Base-by-base conservation (phyloP, 1,140 invertebrate genomes). In the Aporrectodea caliginosa region DNA sequence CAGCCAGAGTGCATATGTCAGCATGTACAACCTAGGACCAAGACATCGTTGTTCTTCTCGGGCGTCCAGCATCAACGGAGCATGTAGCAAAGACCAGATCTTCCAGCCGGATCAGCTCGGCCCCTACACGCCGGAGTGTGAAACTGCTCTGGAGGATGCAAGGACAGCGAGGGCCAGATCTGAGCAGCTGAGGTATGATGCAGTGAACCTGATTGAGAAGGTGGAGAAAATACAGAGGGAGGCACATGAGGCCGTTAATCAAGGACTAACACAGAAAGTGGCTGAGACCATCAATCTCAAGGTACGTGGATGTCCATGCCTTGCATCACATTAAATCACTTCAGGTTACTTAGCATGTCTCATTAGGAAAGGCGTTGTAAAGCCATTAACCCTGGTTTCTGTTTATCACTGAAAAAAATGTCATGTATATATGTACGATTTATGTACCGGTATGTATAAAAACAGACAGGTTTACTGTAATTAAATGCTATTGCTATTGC, bases 211-310 rank as follows among this genome's bases (percentile, higher is more conserved):
- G 29, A 86, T 88, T 35, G 85, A 86, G 68, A 81, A 83, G 74
- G 82, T 83, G 14, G 84, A 86, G 0, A 84, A 84, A 75, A 82
- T 87, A 6, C 85, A 86, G 79, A 83, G 84, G 73, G 85, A 85
- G 30, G 86, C 85, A 2, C 86, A 88, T 78, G 84, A 84, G 78
- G 86, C 87, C 35, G 87, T 88, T 16, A 88, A 88, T 79, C 84
- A 87, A 77, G 87, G 87, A 12, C 80, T 88, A 16, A 84, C 83
- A 30, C 82, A 85, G 83, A 88, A 88, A 81, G 79, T 86, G 29
- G 83, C 84, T 12, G 87, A 88, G 81, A 87, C 87, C n/a, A 81
- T 83, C 30, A 85, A 85, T 34, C 82, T 88, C 1, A 86, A 85
- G 84, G 87, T 88, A 82, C 77, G 74, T 58, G n/a, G 69, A 78